A percentile compares a stretch with the other conserved stretches of the same genome.
Evolutionary conservation across 2,797 vertebrate genomes (phyloP).

Genomic region (Scolopax bukidnonensis): DNA sequence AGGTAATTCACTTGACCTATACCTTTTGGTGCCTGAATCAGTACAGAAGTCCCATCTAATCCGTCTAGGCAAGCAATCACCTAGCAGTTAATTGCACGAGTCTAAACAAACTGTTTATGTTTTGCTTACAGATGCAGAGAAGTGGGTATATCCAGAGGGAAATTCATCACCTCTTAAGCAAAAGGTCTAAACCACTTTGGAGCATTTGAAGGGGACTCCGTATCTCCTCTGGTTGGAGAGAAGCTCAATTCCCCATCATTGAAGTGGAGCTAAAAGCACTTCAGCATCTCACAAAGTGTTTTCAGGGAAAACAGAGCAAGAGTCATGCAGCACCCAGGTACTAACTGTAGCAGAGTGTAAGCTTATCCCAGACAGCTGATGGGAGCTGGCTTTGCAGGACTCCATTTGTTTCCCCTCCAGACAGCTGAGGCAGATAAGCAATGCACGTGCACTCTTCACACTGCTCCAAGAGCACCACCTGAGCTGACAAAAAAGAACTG

Average conservation of each 20-base stretch:
- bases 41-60: neutral
- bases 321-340: neutral
- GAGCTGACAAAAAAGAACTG: neutral
- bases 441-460: neutral
- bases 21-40: neutral
- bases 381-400: neutral
- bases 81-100: neutral
- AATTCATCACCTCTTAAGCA: neutral
- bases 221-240: neutral
- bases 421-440: neutral
- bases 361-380: neutral
- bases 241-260: neutral
- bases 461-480: neutral
- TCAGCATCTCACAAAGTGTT: neutral
- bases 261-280: neutral
- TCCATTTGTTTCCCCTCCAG: neutral
- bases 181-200: neutral
- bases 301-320: neutral
- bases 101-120: neutral
- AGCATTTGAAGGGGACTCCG: neutral
- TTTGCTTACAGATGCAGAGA: neutral
- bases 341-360: fast-evolving
- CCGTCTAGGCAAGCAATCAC: neutral
- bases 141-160: neutral
- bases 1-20: neutral